Conservation (phyloP, 1,140 invertebrate genomes). For the Cryptotermes secundus region DNA sequence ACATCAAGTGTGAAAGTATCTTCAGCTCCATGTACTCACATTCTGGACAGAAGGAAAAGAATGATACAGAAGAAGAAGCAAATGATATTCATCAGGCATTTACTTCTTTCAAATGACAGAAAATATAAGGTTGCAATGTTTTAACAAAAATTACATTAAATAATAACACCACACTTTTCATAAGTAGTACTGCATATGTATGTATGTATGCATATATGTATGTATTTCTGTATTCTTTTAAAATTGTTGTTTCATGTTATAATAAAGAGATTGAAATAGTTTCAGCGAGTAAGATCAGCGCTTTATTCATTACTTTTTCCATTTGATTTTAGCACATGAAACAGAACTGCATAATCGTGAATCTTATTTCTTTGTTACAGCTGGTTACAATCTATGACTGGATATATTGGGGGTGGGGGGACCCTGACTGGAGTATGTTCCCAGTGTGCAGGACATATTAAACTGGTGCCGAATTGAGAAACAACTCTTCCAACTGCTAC, state of each 20-base stretch:
- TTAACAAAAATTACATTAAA: slow-evolving; percentile 6
- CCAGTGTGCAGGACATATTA: neutral
- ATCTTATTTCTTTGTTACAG: neutral
- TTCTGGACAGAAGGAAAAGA: too few relatives aligned
- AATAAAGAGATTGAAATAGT: neutral
- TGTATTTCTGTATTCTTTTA: neutral
- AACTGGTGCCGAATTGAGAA: neutral
- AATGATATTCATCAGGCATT: neutral
- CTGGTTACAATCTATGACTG: too few relatives aligned
- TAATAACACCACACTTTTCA: neutral
- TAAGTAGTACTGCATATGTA: neutral
- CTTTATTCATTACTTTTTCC: neutral
- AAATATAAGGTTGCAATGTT: slow-evolving; percentile 3
- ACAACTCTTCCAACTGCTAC: too few relatives aligned
- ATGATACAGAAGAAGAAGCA: neutral
- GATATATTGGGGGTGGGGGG: too few relatives aligned
- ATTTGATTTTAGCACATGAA: neutral
- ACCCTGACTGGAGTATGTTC: neutral
- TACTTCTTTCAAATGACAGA: neutral
- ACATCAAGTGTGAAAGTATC: too few relatives aligned
- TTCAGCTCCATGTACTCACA: too few relatives aligned
- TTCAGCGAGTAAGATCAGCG: slow-evolving; percentile 17
- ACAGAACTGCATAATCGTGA: neutral
- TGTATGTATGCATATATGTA: too few relatives aligned
- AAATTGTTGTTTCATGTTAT: neutral